Evolutionary conservation across 2,113 vertebrate genomes (phyloP).

Genomic region (Forbesichthys agassizii): DNA sequence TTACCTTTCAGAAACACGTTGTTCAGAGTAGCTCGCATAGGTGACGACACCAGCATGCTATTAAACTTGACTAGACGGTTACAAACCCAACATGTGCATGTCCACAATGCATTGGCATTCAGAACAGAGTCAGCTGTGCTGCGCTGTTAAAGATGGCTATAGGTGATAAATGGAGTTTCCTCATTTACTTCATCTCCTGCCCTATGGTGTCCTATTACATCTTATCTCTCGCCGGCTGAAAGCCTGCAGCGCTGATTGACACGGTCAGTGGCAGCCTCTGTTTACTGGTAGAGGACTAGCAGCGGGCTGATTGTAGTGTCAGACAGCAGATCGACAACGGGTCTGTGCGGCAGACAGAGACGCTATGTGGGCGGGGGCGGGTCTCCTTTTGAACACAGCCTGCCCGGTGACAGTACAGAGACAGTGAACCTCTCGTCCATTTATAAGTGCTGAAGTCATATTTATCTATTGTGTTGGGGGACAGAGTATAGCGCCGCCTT

Average conservation of each 20-base stretch:
- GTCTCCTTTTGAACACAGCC: background rate
- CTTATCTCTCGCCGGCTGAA: background rate
- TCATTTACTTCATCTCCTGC: background rate
- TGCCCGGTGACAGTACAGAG: slow-evolving; percentile 41
- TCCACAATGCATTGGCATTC: slow-evolving; percentile 6
- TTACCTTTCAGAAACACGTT: no score
- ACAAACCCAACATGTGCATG: background rate
- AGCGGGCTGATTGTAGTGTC: slow-evolving; percentile 49
- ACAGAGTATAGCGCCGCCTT: background rate
- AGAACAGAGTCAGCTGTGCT: slow-evolving; percentile 8
- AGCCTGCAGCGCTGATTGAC: background rate
- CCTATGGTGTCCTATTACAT: slow-evolving; percentile 12
- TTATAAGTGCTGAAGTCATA: slow-evolving; percentile 42
- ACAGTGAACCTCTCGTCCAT: slow-evolving; percentile 16
- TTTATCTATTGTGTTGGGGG: background rate
- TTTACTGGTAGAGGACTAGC: slow-evolving; percentile 22
- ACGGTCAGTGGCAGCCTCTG: slow-evolving; percentile 2
- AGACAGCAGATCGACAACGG: slow-evolving; percentile 58
- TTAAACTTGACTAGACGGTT: background rate
- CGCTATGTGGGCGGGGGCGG: background rate
- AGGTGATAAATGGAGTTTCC: slow-evolving; percentile 11
- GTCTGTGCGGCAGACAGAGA: slow-evolving; percentile 25
- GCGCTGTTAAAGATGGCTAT: slow-evolving; percentile 21
- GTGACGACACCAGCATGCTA: background rate
- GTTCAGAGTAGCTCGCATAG: background rate